Conservation (phyloP, 2,888 invertebrate species). For the Steinernema hermaphroditum region DNA sequence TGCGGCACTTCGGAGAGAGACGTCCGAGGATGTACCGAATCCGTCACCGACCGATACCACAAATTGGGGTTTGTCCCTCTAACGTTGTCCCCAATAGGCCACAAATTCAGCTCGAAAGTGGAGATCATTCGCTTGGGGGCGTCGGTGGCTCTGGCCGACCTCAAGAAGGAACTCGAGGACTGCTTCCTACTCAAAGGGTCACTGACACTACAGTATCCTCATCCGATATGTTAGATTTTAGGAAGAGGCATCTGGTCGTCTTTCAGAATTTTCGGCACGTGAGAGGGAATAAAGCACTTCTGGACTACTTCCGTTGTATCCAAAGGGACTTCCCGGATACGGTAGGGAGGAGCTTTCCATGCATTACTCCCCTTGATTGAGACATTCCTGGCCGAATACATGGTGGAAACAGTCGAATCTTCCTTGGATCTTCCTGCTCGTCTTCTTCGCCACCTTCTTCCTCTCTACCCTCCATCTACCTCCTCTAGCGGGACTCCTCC, state of each 20-base stretch:
- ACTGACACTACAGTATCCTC: background rate
- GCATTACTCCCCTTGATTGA: background rate
- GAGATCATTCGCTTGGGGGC: background rate
- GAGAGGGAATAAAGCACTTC: background rate
- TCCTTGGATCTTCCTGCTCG: background rate
- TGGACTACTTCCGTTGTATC: background rate
- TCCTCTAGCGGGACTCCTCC: background rate
- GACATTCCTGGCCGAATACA: constrained; percentile 4
- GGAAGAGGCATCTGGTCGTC: background rate
- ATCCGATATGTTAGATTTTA: background rate
- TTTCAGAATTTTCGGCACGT: background rate
- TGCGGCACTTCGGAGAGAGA: background rate
- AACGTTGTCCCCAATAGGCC: background rate
- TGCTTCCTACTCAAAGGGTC: background rate
- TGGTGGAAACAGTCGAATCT: background rate
- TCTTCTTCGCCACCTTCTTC: background rate
- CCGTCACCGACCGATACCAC: too few relatives aligned
- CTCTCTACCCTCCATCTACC: background rate
- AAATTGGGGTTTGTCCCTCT: too few relatives aligned
- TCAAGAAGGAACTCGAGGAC: background rate
- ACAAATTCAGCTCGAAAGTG: background rate
- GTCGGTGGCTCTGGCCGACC: background rate
- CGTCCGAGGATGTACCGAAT: too few relatives aligned
- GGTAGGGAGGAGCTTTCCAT: background rate
- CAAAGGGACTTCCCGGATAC: background rate